Percentiles rank a stretch among this genome's conserved stretches.
Conservation (phyloP, 2,888 invertebrate species). For the Boloria selene region DNA sequence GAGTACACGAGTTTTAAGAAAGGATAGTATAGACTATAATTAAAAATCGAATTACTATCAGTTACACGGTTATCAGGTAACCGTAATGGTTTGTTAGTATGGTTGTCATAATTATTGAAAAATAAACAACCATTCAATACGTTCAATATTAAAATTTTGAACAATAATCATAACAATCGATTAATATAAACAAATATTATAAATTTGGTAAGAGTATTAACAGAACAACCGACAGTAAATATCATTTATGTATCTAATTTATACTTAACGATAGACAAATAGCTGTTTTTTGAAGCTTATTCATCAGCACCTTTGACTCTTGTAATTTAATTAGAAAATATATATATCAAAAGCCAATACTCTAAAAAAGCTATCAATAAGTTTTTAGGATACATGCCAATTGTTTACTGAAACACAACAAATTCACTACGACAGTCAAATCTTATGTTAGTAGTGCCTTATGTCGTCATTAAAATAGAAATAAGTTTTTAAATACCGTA, state of each 20-base stretch:
- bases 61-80: conserved; percentile 12
- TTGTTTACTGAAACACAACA: neutral
- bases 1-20: conserved; percentile 6
- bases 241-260: conserved; percentile 1
- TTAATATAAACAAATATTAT: neutral
- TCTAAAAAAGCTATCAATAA: neutral
- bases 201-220: conserved; percentile 4
- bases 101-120: neutral
- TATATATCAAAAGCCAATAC: conserved; percentile 10
- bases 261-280: conserved; percentile 7
- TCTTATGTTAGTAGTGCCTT: neutral
- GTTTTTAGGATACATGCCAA: conserved; percentile 5
- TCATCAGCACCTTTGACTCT: conserved; percentile 19
- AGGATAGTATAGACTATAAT: conserved; percentile 8
- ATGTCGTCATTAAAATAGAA: conserved; percentile 4
- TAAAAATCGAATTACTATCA: conserved; percentile 6
- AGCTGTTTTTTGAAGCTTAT: conserved; percentile 17
- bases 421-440: neutral
- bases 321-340: conserved; percentile 4
- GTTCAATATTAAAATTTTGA: no score
- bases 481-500: no score
- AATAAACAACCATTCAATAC: neutral
- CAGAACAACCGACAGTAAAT: neutral
- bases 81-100: neutral
- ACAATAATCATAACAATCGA: neutral